Conservation (phyloP, 2,888 invertebrate genomes). For the Anarsia innoxiella region DNA sequence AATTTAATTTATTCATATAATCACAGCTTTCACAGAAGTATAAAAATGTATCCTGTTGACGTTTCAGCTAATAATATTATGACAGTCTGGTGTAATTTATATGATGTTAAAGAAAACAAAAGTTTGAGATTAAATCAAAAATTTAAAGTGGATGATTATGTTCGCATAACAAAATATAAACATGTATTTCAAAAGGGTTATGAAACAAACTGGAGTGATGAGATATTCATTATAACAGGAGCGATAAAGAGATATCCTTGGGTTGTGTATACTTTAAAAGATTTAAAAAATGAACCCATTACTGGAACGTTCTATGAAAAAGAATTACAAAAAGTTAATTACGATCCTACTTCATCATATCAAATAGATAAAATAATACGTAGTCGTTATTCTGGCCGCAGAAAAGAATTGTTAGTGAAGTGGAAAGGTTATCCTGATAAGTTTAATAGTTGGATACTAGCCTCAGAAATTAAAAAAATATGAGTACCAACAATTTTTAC, state of each 20-base stretch:
- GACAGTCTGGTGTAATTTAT: constrained; percentile 18
- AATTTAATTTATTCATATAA: constrained; percentile 16
- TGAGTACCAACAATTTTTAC: constrained; percentile 23
- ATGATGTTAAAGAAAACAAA: constrained; percentile 3
- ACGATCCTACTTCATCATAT: constrained; percentile 15
- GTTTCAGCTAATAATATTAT: constrained; percentile 22
- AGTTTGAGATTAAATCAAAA: constrained; percentile 5
- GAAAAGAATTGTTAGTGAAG: constrained; percentile 25
- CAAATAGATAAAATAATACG: constrained; percentile 20
- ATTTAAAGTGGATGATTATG: constrained; percentile 16
- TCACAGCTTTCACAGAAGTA: constrained; percentile 21
- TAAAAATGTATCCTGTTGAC: constrained; percentile 16
- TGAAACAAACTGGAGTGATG: constrained; percentile 28
- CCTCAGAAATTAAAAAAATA: constrained; percentile 17
- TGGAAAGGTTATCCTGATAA: constrained; percentile 27
- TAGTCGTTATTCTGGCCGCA: constrained; percentile 19
- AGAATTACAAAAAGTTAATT: constrained; percentile 23
- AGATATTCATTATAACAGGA: constrained; percentile 21
- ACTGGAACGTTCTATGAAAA: too few relatives aligned
- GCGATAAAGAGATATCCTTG: constrained; percentile 14
- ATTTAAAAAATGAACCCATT: constrained; percentile 21
- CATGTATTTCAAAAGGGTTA: constrained; percentile 27
- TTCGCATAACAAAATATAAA: constrained; percentile 25
- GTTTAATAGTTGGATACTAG: too few relatives aligned
- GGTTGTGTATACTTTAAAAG: constrained; percentile 21